Conservation (phyloP, 2,113 vertebrate species). For the Psilopogon haemacephalus region DNA sequence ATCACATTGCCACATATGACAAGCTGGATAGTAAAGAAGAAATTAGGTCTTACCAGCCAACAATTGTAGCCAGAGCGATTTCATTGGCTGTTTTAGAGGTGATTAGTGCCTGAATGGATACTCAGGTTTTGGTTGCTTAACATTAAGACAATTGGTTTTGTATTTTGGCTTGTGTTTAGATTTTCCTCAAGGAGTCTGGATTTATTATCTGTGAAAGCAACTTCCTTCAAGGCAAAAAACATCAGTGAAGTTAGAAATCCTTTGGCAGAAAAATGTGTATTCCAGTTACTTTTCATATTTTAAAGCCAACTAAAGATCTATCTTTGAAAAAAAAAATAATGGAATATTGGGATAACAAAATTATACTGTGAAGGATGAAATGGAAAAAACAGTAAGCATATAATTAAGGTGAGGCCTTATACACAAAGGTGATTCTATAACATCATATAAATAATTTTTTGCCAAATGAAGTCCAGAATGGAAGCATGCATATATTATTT, state of each 20-base stretch:
- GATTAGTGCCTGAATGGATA: not conserved
- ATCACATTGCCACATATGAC: not conserved
- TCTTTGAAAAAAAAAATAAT: not conserved
- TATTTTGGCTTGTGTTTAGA: not conserved
- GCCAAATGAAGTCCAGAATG: not conserved
- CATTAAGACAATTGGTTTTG: not conserved
- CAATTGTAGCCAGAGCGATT: not conserved
- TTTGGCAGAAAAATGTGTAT: not conserved
- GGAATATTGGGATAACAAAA: not conserved
- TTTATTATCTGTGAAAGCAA: not conserved
- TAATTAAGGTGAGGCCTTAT: not conserved
- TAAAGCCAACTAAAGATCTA: not conserved
- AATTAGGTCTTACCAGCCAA: not conserved
- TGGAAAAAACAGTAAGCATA: not conserved
- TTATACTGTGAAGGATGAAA: not conserved
- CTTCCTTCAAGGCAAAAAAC: not conserved
- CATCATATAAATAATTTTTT: not conserved
- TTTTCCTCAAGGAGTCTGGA: not conserved
- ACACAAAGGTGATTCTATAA: rapidly evolving
- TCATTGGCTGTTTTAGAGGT: not conserved
- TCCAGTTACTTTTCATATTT: not conserved
- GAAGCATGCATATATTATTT: not conserved
- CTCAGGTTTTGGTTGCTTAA: not conserved
- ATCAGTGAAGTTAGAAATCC: not conserved
- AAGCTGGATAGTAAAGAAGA: not conserved